Evolutionary conservation across 2,113 vertebrate species (phyloP).

Genomic region (Abramis brama): DNA sequence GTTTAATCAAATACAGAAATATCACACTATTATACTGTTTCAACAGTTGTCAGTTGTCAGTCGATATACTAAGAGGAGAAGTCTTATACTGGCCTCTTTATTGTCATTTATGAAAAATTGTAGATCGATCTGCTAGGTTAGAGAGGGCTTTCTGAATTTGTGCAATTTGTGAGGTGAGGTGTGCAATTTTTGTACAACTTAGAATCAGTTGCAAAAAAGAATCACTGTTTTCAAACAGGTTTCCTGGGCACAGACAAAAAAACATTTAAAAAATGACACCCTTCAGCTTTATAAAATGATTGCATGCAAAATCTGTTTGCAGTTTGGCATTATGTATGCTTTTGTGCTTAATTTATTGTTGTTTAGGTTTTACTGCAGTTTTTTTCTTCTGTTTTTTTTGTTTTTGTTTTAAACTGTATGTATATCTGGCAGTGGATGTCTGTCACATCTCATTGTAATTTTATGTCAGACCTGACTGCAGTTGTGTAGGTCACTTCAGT

Average conservation of each 20-base stretch:
- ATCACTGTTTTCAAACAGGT: not conserved
- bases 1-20: conserved; percentile 30
- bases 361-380: not conserved
- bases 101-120: not conserved
- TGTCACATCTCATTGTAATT: conserved; percentile 9
- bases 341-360: not conserved
- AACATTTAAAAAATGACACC: not conserved
- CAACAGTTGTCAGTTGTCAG: not conserved
- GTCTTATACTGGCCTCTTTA: not conserved
- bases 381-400: too few species aligned
- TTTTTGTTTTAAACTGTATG: not conserved
- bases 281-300: not conserved
- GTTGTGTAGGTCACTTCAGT: not conserved
- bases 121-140: not conserved
- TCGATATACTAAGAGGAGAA: not conserved
- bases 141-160: not conserved
- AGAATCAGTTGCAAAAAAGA: not conserved
- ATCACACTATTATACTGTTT: not conserved
- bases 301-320: not conserved
- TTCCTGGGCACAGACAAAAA: not conserved
- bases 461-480: conserved; percentile 4
- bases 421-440: not conserved
- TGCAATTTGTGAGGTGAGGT: not conserved
- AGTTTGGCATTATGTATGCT: not conserved
- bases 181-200: not conserved